Evolutionary conservation across 2,797 vertebrate genomes (phyloP).

Genomic region (Acanthurus leucopareius): DNA sequence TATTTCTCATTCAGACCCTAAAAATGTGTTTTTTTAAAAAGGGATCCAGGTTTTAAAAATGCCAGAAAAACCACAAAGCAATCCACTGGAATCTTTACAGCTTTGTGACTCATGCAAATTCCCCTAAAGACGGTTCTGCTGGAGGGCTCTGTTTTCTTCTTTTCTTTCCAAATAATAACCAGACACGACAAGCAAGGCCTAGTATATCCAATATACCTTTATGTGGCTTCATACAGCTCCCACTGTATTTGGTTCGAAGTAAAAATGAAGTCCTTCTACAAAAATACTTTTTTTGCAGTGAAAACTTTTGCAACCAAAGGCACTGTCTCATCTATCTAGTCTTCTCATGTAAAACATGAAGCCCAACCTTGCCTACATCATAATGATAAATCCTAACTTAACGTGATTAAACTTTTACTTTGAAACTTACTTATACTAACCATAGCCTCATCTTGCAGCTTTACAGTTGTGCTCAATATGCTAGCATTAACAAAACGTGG

Average conservation of each 20-base stretch:
- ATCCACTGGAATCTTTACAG: conserved; percentile 34
- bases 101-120: conserved; percentile 34
- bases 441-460: neutral
- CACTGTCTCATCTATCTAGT: conserved; percentile 67
- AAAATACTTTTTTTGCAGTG: conserved; percentile 80
- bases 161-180: conserved; percentile 36
- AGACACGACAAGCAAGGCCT: conserved; percentile 44
- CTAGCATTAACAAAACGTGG: conserved; percentile 9
- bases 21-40: too few relatives aligned
- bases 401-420: neutral
- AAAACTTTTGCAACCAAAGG: conserved; percentile 84
- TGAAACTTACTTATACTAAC: neutral
- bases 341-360: conserved; percentile 1
- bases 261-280: conserved; percentile 77
- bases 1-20: too few relatives aligned
- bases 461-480: neutral
- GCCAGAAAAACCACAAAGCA: conserved; percentile 4
- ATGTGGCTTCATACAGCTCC: conserved; percentile 46
- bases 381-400: neutral
- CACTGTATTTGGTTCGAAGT: conserved; percentile 53
- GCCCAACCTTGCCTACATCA: neutral
- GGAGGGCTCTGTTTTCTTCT: conserved; percentile 26
- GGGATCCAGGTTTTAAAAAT: too few relatives aligned
- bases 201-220: conserved; percentile 52
- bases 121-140: conserved; percentile 13